These are phyloP conservation scores for Chaitophorus viminalis DNA, from an alignment of 2,888 invertebrate species.

Conservation along the genomic window DNA sequence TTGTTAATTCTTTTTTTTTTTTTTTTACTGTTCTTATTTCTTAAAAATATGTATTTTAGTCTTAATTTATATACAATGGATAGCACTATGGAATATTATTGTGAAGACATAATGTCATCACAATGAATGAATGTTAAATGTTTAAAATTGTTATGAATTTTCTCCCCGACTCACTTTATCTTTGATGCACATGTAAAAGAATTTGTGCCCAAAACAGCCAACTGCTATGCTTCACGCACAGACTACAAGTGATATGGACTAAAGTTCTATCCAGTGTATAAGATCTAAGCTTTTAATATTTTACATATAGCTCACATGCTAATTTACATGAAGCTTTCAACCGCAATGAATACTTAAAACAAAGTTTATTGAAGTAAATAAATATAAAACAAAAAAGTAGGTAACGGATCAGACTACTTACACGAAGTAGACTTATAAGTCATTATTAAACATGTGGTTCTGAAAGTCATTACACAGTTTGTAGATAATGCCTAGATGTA, in stretches of 20 bases:
- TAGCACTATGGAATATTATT: not conserved
- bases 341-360: slow-evolving; percentile 11
- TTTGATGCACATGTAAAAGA: no score
- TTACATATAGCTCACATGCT: not conserved
- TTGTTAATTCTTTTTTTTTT: not conserved
- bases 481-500: not conserved
- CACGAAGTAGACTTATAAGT: slow-evolving; percentile 44
- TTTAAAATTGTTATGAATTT: no score
- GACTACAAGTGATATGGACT: no score
- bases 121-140: no score
- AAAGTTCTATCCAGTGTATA: no score
- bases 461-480: slow-evolving; percentile 15
- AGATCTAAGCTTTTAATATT: not conserved
- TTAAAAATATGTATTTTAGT: not conserved
- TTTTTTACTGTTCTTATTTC: not conserved
- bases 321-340: not conserved
- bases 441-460: slow-evolving; percentile 21
- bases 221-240: no score
- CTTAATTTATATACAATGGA: not conserved
- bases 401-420: slow-evolving; percentile 55
- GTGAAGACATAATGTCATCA: no score
- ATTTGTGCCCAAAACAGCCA: no score
- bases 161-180: no score
- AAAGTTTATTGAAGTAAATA: slow-evolving; percentile 55
- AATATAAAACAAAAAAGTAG: slow-evolving; percentile 38